A percentile compares a stretch with the other conserved stretches of the same genome.
These are phyloP conservation scores for Parambassis ranga DNA, from an alignment of 2,797 vertebrate genomes.

Conservation along the genomic window DNA sequence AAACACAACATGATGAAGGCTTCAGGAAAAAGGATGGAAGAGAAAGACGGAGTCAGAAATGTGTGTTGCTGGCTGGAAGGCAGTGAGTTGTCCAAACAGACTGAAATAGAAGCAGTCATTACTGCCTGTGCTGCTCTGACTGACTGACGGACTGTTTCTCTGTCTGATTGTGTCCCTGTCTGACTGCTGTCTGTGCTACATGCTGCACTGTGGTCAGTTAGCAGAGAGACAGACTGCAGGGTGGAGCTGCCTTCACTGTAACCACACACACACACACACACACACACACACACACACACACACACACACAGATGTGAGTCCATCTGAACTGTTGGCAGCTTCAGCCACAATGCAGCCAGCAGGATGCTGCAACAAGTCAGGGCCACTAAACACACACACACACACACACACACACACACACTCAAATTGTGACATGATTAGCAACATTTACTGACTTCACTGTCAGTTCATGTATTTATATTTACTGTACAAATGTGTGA, in stretches of 20 bases:
- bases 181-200: background rate
- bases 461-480: too few relatives aligned
- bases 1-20: background rate
- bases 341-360: background rate
- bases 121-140: constrained; percentile 22
- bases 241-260: constrained; percentile 51
- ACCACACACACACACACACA: constrained; percentile 51
- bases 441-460: too few relatives aligned
- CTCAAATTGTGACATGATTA: too few relatives aligned
- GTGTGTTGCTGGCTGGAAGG: constrained; percentile 26
- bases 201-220: constrained; percentile 48
- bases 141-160: constrained; percentile 1
- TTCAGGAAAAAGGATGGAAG: background rate
- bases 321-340: constrained; percentile 12
- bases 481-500: too few relatives aligned
- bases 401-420: too few relatives aligned
- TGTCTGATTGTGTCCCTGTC: constrained; percentile 2
- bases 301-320: background rate
- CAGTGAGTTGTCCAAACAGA: constrained; percentile 47
- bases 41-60: constrained; percentile 2
- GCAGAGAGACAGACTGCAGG: constrained; percentile 48
- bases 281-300: constrained; percentile 6
- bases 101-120: constrained; percentile 65
- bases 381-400: background rate
- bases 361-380: background rate